A percentile compares a stretch with the other conserved stretches of the same genome.
phyloP scores from a whole-genome alignment of 1,140 invertebrate species.

The Calephelis nemesis region DNA sequence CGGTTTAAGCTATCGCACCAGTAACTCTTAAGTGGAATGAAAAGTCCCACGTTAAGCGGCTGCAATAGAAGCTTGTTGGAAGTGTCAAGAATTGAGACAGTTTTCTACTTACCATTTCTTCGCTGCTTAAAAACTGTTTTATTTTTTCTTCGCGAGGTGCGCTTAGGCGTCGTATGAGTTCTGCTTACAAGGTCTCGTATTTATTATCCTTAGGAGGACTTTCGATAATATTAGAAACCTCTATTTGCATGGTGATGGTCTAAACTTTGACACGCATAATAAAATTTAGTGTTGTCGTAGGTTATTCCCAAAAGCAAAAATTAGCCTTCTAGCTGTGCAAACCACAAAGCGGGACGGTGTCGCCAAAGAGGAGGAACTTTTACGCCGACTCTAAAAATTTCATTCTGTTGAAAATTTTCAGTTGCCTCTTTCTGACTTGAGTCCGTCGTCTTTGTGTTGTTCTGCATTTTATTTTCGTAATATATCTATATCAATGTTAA shows the following conservation, averaged over 20 bases:
- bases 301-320: background rate
- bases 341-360: background rate
- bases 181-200: constrained; percentile 1
- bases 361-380: background rate
- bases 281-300: background rate
- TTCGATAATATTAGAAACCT: background rate
- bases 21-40: too few relatives aligned
- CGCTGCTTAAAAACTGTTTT: constrained; percentile 1
- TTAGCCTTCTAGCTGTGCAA: background rate
- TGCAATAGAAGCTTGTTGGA: background rate
- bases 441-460: background rate
- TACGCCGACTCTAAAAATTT: constrained; percentile 4
- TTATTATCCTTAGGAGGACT: background rate
- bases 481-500: background rate
- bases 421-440: background rate
- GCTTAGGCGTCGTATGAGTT: background rate
- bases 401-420: background rate
- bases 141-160: background rate
- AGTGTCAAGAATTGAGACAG: constrained; percentile 1
- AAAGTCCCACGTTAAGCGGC: too few relatives aligned
- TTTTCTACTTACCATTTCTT: background rate
- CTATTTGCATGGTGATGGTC: background rate
- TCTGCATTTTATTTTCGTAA: background rate
- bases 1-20: too few relatives aligned
- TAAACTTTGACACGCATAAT: background rate